A percentile compares a stretch with the other conserved stretches of the same genome.
Evolutionary conservation across 2,113 vertebrate genomes (phyloP).

Genomic region (Hyperoodon ampullatus): DNA sequence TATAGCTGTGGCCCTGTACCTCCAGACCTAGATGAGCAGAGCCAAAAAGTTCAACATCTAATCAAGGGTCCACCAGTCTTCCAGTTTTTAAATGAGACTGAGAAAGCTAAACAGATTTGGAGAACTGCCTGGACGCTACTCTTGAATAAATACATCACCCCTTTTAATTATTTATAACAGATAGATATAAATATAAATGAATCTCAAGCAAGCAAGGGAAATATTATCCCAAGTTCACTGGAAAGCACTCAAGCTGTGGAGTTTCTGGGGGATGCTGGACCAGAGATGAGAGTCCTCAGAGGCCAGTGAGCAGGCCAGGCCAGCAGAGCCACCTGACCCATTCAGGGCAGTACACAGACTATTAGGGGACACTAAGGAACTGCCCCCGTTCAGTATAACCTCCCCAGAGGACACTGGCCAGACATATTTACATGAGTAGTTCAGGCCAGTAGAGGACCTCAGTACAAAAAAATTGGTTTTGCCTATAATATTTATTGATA

Average conservation of each 20-base stretch:
- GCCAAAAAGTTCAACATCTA: background rate
- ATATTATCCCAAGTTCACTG: background rate
- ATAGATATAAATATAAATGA: constrained; percentile 19
- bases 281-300: background rate
- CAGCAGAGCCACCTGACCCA: background rate
- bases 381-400: background rate
- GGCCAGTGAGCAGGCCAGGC: background rate
- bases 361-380: background rate
- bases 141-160: constrained; percentile 42
- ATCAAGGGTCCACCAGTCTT: background rate
- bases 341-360: background rate
- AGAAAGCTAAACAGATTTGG: constrained; percentile 44
- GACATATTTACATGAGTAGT: background rate
- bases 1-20: background rate
- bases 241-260: background rate
- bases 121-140: background rate
- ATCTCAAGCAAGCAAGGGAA: constrained; percentile 7
- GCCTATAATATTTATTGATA: background rate
- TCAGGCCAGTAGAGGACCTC: background rate
- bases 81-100: background rate
- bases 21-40: background rate
- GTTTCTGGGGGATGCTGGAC: background rate
- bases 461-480: background rate
- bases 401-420: background rate
- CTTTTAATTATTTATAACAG: constrained; percentile 58